phyloP scores from a whole-genome alignment of 2,888 invertebrate genomes.

The Drosophila subquinaria region DNA sequence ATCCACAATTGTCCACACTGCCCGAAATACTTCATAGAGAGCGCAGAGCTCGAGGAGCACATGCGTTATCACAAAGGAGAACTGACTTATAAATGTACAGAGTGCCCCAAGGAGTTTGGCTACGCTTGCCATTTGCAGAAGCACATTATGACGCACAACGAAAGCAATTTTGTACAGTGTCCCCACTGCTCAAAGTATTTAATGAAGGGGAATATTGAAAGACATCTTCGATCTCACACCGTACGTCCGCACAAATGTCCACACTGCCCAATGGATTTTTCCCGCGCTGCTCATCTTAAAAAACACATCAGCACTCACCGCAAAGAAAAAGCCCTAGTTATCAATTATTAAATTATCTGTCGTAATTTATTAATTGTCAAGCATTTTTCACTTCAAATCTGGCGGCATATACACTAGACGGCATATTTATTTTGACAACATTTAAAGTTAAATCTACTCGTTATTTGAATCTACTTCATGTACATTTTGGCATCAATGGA shows the following conservation, averaged over 20 bases:
- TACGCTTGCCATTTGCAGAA: slow-evolving; percentile 39
- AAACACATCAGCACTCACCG: no score
- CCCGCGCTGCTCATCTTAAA: no score
- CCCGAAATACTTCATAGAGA: slow-evolving; percentile 40
- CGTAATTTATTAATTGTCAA: no score
- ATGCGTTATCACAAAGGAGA: slow-evolving; percentile 39
- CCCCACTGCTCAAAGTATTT: slow-evolving; percentile 38
- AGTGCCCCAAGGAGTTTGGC: slow-evolving; percentile 26
- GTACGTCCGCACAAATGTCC: slow-evolving; percentile 39
- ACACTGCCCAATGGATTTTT: background rate
- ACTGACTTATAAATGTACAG: slow-evolving; percentile 22
- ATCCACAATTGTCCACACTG: slow-evolving; percentile 43
- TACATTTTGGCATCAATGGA: no score
- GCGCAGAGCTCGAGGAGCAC: slow-evolving; percentile 34
- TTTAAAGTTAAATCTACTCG: no score
- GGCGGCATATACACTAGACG: no score
- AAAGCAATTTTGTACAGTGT: slow-evolving; percentile 35
- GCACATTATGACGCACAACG: slow-evolving; percentile 35
- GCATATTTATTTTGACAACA: no score
- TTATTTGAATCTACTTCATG: no score
- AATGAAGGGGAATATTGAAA: slow-evolving; percentile 19
- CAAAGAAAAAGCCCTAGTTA: no score
- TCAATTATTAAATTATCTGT: no score
- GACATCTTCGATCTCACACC: slow-evolving; percentile 1
- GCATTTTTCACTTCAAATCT: no score